A percentile compares a stretch with the other conserved stretches of the same genome.
phyloP scores from a whole-genome alignment of 2,888 invertebrate genomes.

The Diloba caeruleocephala region DNA sequence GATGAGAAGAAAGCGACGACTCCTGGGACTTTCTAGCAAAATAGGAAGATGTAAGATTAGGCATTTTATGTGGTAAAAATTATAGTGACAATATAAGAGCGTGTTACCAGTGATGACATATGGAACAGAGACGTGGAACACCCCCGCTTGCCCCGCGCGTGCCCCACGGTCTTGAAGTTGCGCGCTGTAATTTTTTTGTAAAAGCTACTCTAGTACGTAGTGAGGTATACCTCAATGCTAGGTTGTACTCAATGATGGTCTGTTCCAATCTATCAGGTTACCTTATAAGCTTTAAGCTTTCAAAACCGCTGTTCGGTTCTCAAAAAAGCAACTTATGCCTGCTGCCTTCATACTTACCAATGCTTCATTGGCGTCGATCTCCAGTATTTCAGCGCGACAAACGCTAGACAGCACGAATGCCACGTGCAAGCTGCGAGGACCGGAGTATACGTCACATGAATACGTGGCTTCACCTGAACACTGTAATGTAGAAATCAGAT shows the following conservation, averaged over 20 bases:
- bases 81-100: too few species aligned
- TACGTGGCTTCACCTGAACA: slow-evolving; percentile 92
- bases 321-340: not conserved
- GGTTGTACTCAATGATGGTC: too few species aligned
- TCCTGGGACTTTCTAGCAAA: slow-evolving; percentile 89
- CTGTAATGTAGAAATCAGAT: slow-evolving; percentile 68
- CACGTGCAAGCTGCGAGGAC: slow-evolving; percentile 91
- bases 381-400: slow-evolving; percentile 88
- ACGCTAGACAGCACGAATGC: slow-evolving; percentile 90
- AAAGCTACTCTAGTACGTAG: too few species aligned
- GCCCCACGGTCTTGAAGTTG: too few species aligned
- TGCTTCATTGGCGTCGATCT: slow-evolving; percentile 89
- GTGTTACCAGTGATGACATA: too few species aligned
- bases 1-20: slow-evolving; percentile 91
- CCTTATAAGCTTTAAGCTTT: too few species aligned
- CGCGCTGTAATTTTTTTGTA: too few species aligned
- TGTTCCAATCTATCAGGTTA: too few species aligned
- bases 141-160: too few species aligned
- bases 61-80: not conserved
- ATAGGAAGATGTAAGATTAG: slow-evolving; percentile 32
- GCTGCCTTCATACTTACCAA: slow-evolving; percentile 81
- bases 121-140: too few species aligned
- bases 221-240: too few species aligned
- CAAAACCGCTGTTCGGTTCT: too few species aligned
- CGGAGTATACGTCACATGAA: slow-evolving; percentile 89